These are phyloP conservation scores for Drosophila neotestacea DNA, from an alignment of 2,888 invertebrate genomes.

Conservation along the genomic window DNA sequence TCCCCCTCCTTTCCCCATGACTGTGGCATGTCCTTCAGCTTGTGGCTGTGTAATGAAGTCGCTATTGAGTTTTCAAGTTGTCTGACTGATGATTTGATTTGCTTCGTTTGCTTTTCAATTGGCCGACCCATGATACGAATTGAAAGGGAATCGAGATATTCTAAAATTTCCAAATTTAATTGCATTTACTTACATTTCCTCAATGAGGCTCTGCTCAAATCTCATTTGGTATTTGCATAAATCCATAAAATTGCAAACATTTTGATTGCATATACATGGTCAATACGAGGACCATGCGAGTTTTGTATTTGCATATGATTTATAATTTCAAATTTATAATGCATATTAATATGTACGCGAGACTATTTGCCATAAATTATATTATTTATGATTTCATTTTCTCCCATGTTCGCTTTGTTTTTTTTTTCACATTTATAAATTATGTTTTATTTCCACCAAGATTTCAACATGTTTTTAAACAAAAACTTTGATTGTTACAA, in stretches of 20 bases:
- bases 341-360: conserved; percentile 5
- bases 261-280: conserved; percentile 24
- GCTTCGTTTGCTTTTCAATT: conserved; percentile 39
- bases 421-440: conserved; percentile 11
- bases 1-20: no score
- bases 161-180: conserved; percentile 46
- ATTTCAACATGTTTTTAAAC: conserved; percentile 10
- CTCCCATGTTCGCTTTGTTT: background rate
- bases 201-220: conserved; percentile 8
- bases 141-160: conserved; percentile 1
- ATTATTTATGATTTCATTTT: conserved; percentile 50
- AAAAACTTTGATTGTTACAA: conserved; percentile 6
- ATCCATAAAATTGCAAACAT: conserved; percentile 44
- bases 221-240: conserved; percentile 59
- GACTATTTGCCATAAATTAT: conserved; percentile 45
- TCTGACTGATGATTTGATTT: conserved; percentile 50
- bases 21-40: conserved; percentile 4
- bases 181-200: conserved; percentile 56
- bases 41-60: conserved; percentile 56
- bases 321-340: conserved; percentile 43
- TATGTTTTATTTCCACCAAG: conserved; percentile 1
- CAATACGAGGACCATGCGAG: background rate
- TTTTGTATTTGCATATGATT: conserved; percentile 45
- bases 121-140: conserved; percentile 12
- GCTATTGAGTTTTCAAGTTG: conserved; percentile 53